A percentile compares a stretch with the other conserved stretches of the same genome.
Evolutionary conservation across 2,888 invertebrate genomes (phyloP).

Genomic region (Sarcophaga rosellei): DNA sequence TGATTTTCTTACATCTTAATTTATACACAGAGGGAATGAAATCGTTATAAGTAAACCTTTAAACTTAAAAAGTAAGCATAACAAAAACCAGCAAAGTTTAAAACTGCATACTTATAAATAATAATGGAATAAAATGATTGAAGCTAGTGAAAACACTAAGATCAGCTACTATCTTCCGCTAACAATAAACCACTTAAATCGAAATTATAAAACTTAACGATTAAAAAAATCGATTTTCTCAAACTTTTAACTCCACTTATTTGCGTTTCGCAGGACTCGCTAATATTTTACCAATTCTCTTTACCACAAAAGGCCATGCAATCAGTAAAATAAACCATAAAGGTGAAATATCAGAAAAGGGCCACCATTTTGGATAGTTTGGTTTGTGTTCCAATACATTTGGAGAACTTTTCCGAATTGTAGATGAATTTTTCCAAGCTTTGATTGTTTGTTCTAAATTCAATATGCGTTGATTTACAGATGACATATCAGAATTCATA

Average conservation of each 20-base stretch:
- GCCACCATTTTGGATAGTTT: conserved; percentile 83
- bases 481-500: conserved; percentile 78
- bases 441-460: conserved; percentile 76
- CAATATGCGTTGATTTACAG: conserved; percentile 77
- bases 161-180: background rate
- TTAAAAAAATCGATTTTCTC: no score
- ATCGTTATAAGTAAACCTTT: background rate
- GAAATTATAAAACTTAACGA: no score
- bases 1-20: conserved; percentile 2
- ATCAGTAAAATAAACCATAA: conserved; percentile 79
- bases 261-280: conserved; percentile 24
- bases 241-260: background rate
- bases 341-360: conserved; percentile 84
- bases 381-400: conserved; percentile 63
- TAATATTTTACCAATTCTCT: conserved; percentile 70
- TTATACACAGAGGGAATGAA: background rate
- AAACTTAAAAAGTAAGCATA: conserved; percentile 3
- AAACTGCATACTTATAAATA: no score
- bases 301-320: conserved; percentile 79
- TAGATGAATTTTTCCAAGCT: conserved; percentile 72
- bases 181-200: no score
- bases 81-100: background rate
- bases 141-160: no score
- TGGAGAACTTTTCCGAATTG: conserved; percentile 3
- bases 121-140: no score